A percentile compares a stretch with the other conserved stretches of the same genome.
These are phyloP conservation scores for Diplosoma virens DNA, from an alignment of 23 tunicate species.

Conservation along the genomic window DNA sequence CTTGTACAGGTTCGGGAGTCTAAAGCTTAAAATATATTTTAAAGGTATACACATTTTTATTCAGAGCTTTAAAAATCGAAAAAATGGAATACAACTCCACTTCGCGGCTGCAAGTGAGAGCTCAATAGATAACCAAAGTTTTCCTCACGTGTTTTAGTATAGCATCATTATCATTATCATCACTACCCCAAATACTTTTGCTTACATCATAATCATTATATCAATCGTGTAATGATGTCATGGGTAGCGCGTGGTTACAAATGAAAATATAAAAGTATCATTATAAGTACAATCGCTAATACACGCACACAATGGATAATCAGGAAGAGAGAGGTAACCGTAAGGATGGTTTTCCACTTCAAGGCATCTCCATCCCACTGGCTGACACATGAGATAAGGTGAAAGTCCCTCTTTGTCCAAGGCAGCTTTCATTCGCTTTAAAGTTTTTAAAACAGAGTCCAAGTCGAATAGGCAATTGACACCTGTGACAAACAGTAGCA, in stretches of 20 bases:
- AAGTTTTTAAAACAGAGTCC: conserved; percentile 46
- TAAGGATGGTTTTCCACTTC: conserved; percentile 58
- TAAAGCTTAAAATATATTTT: conserved; percentile 16
- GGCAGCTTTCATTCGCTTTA: conserved; percentile 70
- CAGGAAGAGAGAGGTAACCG: conserved; percentile 67
- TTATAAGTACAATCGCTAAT: background rate
- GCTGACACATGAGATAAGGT: conserved; percentile 82
- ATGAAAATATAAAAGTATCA: too few relatives aligned
- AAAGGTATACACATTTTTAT: background rate
- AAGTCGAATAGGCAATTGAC: conserved; percentile 74
- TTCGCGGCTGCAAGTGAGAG: too few relatives aligned
- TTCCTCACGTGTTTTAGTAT: too few relatives aligned
- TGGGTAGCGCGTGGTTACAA: too few relatives aligned
- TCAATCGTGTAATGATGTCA: too few relatives aligned
- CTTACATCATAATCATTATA: too few relatives aligned
- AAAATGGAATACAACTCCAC: background rate
- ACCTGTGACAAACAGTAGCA: conserved; percentile 37
- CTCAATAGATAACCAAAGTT: too few relatives aligned
- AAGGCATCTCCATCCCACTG: conserved; percentile 83
- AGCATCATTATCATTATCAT: too few relatives aligned
- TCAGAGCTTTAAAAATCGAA: background rate
- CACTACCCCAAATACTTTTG: too few relatives aligned
- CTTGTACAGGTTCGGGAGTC: conserved; percentile 61
- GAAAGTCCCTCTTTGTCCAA: conserved; percentile 62
- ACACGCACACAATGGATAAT: conserved; percentile 57